Conservation (phyloP, 37 sponge, comb jelly and placozoan genomes). For the Chondrosia reniformis region DNA sequence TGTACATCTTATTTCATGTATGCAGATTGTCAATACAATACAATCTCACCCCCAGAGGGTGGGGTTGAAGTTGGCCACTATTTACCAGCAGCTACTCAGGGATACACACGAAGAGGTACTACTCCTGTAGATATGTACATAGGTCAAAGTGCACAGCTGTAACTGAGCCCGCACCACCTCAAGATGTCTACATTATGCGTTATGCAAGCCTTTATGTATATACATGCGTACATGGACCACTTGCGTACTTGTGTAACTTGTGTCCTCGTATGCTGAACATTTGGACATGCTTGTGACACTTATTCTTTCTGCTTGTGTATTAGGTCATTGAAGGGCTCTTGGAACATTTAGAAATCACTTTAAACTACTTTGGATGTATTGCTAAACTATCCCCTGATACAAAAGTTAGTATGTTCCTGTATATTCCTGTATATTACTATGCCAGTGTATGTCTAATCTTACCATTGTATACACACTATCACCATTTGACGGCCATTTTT, state of each 20-base stretch:
- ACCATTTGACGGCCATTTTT: background rate
- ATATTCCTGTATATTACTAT: background rate
- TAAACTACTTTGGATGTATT: too few species aligned
- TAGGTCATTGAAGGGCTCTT: too few species aligned
- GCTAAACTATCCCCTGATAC: too few species aligned
- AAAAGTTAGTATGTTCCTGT: too few species aligned
- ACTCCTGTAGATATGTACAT: slow-evolving; percentile 17
- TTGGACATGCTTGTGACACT: too few species aligned
- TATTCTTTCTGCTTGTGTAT: too few species aligned
- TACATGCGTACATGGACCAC: background rate
- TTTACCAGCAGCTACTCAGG: slow-evolving; percentile 40
- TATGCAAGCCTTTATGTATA: background rate
- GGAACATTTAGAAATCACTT: too few species aligned
- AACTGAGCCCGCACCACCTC: too few species aligned
- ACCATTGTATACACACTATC: too few species aligned
- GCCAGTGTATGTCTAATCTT: background rate
- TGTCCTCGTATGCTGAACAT: too few species aligned
- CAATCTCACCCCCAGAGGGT: background rate
- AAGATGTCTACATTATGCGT: too few species aligned
- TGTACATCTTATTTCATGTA: background rate
- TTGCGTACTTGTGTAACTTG: too few species aligned
- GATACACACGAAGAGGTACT: slow-evolving; percentile 49
- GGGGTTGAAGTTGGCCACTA: background rate
- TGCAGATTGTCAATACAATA: background rate
- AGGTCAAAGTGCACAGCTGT: background rate